A percentile compares a stretch with the other conserved stretches of the same genome.
These are phyloP conservation scores for Erithacus rubecula DNA, from an alignment of 2,797 vertebrate species.

Conservation along the genomic window DNA sequence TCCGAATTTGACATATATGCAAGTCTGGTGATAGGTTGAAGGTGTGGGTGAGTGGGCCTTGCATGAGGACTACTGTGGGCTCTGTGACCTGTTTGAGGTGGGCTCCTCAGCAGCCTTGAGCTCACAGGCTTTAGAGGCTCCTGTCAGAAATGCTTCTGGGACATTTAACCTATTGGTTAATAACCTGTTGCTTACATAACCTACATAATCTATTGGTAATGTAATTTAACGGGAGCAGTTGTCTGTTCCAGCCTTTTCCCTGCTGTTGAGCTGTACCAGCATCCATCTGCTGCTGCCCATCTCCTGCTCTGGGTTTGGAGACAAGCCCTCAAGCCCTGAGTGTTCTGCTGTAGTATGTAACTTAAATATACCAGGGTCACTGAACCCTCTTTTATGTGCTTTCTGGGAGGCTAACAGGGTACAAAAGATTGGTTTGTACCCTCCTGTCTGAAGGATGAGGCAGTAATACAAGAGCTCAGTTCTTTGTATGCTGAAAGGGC, in stretches of 20 bases:
- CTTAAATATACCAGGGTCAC: constrained; percentile 68
- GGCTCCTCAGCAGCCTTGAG: neutral
- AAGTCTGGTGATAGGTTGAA: neutral
- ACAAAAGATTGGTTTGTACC: constrained; percentile 82
- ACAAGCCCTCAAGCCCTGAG: constrained; percentile 24
- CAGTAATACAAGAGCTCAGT: constrained; percentile 70
- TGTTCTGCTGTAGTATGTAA: constrained; percentile 68
- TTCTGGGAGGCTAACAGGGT: constrained; percentile 77
- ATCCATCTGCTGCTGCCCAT: neutral
- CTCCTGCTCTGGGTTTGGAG: neutral
- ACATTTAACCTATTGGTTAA: neutral
- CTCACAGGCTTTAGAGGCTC: neutral
- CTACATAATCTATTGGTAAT: neutral
- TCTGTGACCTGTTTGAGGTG: neutral
- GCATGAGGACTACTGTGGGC: neutral
- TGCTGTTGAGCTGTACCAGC: neutral
- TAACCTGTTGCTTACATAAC: too few relatives aligned
- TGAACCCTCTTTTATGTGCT: constrained; percentile 62
- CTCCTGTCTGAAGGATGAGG: constrained; percentile 74
- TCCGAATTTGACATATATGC: fast-evolving
- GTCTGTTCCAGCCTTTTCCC: neutral
- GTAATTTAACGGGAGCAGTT: neutral
- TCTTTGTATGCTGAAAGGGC: constrained; percentile 71
- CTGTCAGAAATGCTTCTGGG: neutral
- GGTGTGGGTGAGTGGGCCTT: neutral